Evolutionary conservation across 2,888 invertebrate genomes (phyloP).

Genomic region (Andrena trimmerana): DNA sequence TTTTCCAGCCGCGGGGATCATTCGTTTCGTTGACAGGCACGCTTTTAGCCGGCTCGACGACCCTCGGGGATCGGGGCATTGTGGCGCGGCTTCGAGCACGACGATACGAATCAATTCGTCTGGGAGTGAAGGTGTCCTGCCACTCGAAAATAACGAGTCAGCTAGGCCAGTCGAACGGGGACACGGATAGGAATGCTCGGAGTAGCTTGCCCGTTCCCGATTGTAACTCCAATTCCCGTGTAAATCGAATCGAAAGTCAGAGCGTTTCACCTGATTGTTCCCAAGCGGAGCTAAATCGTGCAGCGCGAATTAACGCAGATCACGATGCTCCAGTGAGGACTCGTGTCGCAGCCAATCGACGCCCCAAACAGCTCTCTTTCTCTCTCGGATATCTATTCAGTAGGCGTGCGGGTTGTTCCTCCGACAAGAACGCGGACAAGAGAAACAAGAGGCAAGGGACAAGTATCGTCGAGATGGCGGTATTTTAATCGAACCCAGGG

Average conservation of each 20-base stretch:
- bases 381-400: constrained; percentile 34
- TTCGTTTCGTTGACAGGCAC: constrained; percentile 64
- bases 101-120: constrained; percentile 43
- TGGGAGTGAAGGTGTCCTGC: neutral
- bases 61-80: neutral
- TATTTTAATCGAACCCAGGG: constrained; percentile 33
- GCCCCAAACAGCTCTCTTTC: neutral
- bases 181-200: no score
- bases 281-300: neutral
- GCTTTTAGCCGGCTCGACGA: constrained; percentile 45
- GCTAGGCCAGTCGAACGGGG: no score
- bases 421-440: neutral
- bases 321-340: neutral
- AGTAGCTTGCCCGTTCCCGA: no score
- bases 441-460: constrained; percentile 3
- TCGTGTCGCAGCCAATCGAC: constrained; percentile 13
- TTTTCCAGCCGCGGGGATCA: constrained; percentile 46
- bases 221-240: no score
- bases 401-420: neutral
- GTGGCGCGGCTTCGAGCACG: neutral
- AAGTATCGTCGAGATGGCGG: neutral
- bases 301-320: neutral
- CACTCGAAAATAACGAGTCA: no score
- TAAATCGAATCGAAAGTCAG: no score
- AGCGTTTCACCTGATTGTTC: no score